Base-by-base conservation (phyloP, 2,797 vertebrate species). In the Leucoraja ocellata region DNA sequence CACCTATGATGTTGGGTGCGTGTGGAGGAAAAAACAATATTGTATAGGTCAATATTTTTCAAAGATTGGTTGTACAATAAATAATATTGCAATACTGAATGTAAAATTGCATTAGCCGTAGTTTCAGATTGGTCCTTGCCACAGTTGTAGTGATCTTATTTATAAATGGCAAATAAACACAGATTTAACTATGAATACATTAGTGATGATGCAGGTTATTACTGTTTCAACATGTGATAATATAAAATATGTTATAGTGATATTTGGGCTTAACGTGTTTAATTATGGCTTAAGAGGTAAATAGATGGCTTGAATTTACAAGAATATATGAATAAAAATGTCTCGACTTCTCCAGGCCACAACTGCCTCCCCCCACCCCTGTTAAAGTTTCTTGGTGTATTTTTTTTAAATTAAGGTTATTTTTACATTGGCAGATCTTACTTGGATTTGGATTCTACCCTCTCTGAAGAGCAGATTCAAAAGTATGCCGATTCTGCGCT, bases 391-490 rank as follows among this genome's bases (percentile, higher is more conserved):
- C 18, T 32, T 90, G 61, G 18, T 36, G n/a, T 71, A n/a, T 73
- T 39, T 46, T n/a, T 36, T 74, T 39, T 54, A 54, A 92, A 73
- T 93, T 92, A 93, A 94, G 36, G 93, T 94, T 93, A 14, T 94
- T 93, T 95, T 94, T 96, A 4, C 58, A 16, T 93, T 95, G 94
- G n/a, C 96, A 99, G 99, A 96, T 95, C 97, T 94, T 99, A 98
- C 96, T 95, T 99, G 97, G 99, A 99, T 95, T 96, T 98, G 91
- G 98, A 99, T 95, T 98, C 99, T 91, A 96, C 98, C 93, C 97
- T 99, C 65, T 99, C 99, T 95, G 98, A 98, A 96, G 98, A 99
- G 95, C 99, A 99, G 97, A 98, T 99, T 94, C 98, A 98, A 94
- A 99, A 98, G 96, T 99, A 99, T 94, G 98, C 98, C 1, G 98